Evolutionary conservation across 2,888 invertebrate genomes (phyloP), one percentile per base, ranked within the genome.

Genomic region (Scotopteryx bipunctaria): DNA sequence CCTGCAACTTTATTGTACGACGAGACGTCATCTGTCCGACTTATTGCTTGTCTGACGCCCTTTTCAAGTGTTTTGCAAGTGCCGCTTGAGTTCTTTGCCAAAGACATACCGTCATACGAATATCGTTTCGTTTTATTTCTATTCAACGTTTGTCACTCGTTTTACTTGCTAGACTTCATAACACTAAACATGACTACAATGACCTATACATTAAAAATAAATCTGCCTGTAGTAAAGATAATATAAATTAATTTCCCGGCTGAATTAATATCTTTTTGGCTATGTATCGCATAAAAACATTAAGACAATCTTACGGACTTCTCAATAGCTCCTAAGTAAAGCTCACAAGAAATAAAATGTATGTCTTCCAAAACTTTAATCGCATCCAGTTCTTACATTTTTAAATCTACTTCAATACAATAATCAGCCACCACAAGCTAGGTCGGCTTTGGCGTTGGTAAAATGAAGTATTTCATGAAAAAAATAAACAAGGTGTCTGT

Each of bases 201-300:
- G 33, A 13, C 14, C 32, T 9, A 21, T 8, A 42, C 11, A 29
- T 36, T 47, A 47, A 27, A 25, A 47, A 42, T 27, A 48, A 48
- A 41, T 29, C 29, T 29, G 37, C 17, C 43, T 43, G 49, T 44
- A 40, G 35, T 37, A 14, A 47, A 32, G 37, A 43, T 50, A 46
- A 46, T 50, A 46, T 46, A 42, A 50, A 50, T 50, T 46, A 53
- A 57, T 51, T 55, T 51, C 31, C 41, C 38, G 41, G 15, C 29
- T 52, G 52, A 59, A 57, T 57, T 57, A 55, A 60, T 42, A 60
- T 50, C 53, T 59, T 46, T 55, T 45, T 45, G 59, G 55, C 61
- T 51, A 58, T 63, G 59, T 58, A 63, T 59, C 46, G 55, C 35
- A 32, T n/a, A n/a, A 32, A 42, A 47, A 49, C 38, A 57, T 53